Conservation (phyloP, 2,113 vertebrate genomes). For the Cromileptes altivelis region DNA sequence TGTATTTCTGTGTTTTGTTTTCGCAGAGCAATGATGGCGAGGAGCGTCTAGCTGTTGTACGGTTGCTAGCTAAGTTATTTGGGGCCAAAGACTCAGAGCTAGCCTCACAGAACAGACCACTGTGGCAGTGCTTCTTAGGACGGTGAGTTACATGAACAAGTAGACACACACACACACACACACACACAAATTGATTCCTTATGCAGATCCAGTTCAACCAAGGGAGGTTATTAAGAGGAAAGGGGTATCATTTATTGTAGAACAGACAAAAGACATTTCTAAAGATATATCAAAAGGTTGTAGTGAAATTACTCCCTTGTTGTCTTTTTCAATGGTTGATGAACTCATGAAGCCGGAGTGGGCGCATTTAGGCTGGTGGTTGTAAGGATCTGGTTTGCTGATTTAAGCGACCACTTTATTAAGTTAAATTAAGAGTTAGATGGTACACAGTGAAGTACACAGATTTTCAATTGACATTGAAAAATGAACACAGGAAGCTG, state of each 20-base stretch:
- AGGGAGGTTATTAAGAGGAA: neutral
- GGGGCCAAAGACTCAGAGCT: constrained; percentile 98
- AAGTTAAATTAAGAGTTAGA: neutral
- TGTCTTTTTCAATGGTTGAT: neutral
- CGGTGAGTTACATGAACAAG: constrained; percentile 85
- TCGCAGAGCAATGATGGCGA: constrained; percentile 97
- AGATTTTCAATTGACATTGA: neutral
- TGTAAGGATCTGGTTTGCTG: neutral
- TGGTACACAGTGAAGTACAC: neutral
- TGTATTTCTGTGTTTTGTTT: neutral
- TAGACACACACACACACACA: no score
- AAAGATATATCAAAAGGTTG: no score
- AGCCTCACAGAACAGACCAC: constrained; percentile 96
- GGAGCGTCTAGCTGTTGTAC: constrained; percentile 96
- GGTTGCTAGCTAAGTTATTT: constrained; percentile 96
- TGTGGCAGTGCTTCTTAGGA: constrained; percentile 99
- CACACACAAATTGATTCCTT: neutral
- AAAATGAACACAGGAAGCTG: neutral
- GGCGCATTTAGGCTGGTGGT: neutral
- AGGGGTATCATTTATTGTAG: neutral
- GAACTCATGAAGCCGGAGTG: neutral
- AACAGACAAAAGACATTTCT: no score
- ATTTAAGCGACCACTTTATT: neutral
- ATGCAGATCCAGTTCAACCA: neutral
- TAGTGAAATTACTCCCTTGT: neutral